These are phyloP conservation scores for Teleogryllus occipitalis DNA, from an alignment of 1,140 invertebrate species.

Conservation along the genomic window DNA sequence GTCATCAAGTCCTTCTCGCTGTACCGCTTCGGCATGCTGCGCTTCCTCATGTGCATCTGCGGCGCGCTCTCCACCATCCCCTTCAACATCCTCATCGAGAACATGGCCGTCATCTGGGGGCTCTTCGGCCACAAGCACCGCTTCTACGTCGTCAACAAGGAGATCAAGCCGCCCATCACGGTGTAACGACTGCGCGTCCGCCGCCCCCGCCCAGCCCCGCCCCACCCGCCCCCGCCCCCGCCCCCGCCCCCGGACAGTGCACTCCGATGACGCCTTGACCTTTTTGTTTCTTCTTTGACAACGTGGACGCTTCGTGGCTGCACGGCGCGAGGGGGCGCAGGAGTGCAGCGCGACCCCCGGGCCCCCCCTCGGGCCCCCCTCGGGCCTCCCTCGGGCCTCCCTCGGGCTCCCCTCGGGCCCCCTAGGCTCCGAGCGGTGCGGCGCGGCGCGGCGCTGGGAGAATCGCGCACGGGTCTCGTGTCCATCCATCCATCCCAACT, in stretches of 20 bases:
- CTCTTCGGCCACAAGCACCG: conserved; percentile 86
- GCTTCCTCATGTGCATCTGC: conserved; percentile 70
- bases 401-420: too few species aligned
- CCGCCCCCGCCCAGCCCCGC: too few species aligned
- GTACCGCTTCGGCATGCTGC: conserved; percentile 69
- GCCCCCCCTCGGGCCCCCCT: too few species aligned
- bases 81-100: conserved; percentile 87
- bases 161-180: conserved; percentile 52
- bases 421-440: too few species aligned
- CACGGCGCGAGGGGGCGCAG: too few species aligned
- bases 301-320: not conserved
- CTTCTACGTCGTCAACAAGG: conserved; percentile 93
- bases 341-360: not conserved
- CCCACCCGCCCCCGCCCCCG: too few species aligned
- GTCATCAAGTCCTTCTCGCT: conserved; percentile 90
- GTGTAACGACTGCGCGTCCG: conserved; percentile 37
- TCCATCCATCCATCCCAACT: not conserved
- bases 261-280: too few species aligned
- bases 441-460: not conserved
- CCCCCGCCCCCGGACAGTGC: too few species aligned
- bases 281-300: not conserved
- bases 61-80: conserved; percentile 84
- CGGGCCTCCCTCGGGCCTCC: too few species aligned
- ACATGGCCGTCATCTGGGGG: conserved; percentile 88
- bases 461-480: not conserved